phyloP scores from a whole-genome alignment of 2,888 invertebrate genomes.

The Acleris cristana region DNA sequence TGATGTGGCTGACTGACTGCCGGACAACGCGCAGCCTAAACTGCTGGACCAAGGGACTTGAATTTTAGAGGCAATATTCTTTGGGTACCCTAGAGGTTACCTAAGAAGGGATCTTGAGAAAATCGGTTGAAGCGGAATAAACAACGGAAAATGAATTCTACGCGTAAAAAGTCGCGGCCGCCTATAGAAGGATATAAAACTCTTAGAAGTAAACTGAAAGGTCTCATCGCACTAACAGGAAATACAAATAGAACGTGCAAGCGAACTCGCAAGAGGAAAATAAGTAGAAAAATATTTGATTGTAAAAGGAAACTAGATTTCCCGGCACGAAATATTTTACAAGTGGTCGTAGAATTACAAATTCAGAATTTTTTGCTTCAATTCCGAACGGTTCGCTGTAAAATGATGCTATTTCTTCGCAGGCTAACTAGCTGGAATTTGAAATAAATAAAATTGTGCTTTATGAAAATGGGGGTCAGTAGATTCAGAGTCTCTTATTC shows the following conservation, averaged over 20 bases:
- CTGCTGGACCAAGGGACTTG: no score
- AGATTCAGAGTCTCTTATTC: neutral
- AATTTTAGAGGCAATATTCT: no score
- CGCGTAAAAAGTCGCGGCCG: no score
- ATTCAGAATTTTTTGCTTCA: conserved; percentile 17
- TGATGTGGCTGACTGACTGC: no score
- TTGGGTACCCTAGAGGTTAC: no score
- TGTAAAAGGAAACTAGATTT: conserved; percentile 12
- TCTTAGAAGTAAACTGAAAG: neutral
- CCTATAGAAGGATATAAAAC: no score
- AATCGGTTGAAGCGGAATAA: no score
- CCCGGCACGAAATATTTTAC: conserved; percentile 11
- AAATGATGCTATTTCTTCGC: neutral
- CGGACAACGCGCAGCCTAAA: no score
- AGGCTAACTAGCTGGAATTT: neutral
- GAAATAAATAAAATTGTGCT: neutral
- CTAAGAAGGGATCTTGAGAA: no score
- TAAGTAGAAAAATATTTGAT: conserved; percentile 25
- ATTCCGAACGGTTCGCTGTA: conserved; percentile 15
- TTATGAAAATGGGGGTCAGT: neutral
- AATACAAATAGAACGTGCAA: conserved; percentile 6
- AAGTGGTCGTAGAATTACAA: conserved; percentile 16
- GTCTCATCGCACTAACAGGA: neutral
- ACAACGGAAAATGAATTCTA: no score
- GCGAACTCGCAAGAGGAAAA: conserved; percentile 17